Conservation (phyloP, 2,797 vertebrate species). For the Urophycis tenuis region DNA sequence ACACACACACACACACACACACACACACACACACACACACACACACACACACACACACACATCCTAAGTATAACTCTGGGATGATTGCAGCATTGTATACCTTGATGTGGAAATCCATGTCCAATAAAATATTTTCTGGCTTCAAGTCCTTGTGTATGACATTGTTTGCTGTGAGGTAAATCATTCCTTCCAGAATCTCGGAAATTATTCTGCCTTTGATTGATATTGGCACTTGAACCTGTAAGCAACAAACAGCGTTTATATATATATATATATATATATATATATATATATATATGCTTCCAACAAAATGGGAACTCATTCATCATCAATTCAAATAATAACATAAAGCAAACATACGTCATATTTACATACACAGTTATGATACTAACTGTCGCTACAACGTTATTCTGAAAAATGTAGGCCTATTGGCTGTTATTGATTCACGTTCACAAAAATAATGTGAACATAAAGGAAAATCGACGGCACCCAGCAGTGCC, state of each 20-base stretch:
- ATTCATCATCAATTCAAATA: background rate
- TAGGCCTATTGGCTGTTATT: background rate
- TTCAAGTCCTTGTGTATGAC: slow-evolving; percentile 95
- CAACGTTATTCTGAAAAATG: background rate
- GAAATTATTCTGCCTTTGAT: slow-evolving; percentile 84
- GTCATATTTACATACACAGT: background rate
- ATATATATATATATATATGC: background rate
- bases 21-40: no score
- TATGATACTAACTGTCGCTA: background rate
- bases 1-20: background rate
- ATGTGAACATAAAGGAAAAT: background rate
- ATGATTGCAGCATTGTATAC: slow-evolving; percentile 52
- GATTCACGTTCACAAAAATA: background rate
- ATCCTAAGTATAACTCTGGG: background rate
- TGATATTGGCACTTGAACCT: slow-evolving; percentile 79
- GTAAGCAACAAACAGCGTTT: background rate
- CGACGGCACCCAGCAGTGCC: background rate
- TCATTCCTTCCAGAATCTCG: slow-evolving; percentile 91
- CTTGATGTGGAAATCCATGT: slow-evolving; percentile 90
- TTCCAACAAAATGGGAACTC: background rate
- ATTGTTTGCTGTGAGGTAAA: slow-evolving; percentile 77
- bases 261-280: no score
- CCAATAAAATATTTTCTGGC: slow-evolving; percentile 92
- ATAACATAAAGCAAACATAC: background rate
- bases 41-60: background rate